Evolutionary conservation across 1,140 invertebrate genomes (phyloP), one percentile per base, ranked within the genome.

Genomic region (Alviniconcha marisindica): DNA sequence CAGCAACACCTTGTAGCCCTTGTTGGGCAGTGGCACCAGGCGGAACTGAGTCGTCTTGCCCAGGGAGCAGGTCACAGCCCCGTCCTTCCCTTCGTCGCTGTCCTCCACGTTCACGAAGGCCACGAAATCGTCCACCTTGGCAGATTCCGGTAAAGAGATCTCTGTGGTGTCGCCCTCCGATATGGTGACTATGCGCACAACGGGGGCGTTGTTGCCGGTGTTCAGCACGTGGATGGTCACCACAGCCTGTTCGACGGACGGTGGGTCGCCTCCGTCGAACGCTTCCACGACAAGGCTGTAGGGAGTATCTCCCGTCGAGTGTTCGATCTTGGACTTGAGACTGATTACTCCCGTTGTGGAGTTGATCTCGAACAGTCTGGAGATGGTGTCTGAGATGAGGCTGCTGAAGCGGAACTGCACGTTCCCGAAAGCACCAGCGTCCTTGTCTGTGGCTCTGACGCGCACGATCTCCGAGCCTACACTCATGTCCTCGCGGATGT

Each of bases 191-290:
- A 86, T 83, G 38, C 88, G 95, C 95, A 99, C 98, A 1, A 96
- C 96, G 15, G 83, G 84, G 7, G 85, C 36, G 63, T 88, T 88
- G 82, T 90, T 89, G 15, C 86, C 87, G 1, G 87, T 87, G 77
- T 90, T 88, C 36, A 88, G 77, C 5, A 87, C 80, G 44, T 81
- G 97, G 0, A 99, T 96, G 10, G 97, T 98, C 0, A 99, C 97
- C 92, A 98, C 98, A 24, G 97, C 97, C 71, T 97, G 94, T 5
- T 97, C 97, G 90, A 97, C 97, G 93, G 98, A 97, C 42, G 96
- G 93, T 0, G 97, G 97, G 15, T 96, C 95, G 0, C 97, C 97
- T 86, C 98, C 97, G 94, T 99, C 98, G 71, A 97, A 94, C 10
- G 98, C 98, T 90, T 97, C 98, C 0, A 99, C 97, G 0, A 97